Evolutionary conservation across 2,113 vertebrate genomes (phyloP), one percentile per base, ranked within the genome.

Genomic region (Ibidorhyncha struthersii): DNA sequence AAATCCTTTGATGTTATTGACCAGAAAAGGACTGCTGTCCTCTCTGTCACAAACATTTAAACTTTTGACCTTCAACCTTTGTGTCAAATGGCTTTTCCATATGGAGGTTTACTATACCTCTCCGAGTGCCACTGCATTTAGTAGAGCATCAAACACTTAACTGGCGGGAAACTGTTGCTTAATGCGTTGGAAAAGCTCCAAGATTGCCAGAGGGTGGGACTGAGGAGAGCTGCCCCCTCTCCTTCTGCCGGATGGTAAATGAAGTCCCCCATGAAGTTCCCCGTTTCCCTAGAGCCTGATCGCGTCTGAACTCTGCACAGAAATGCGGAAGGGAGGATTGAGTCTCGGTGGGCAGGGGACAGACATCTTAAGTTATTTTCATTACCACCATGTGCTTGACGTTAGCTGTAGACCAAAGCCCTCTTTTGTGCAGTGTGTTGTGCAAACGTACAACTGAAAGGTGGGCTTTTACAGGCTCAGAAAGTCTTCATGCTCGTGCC

Each of bases 21-120:
- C 93, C 89, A 97, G 94, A 97, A 96, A 96, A 93, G 71, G 94
- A 66, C 86, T 90, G 82, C 95, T 97, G 97, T 97, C 80, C 16
- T 97, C 93, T 97, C 95, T 97, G 96, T 98, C 97, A 93, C 11
- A 52, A 97, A 94, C 97, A 97, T 98, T 98, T 98, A 97, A 98
- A 98, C 98, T 98, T 98, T 96, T 97, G 98, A 98, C 98, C 98
- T 98, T 88, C 96, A 97, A 96, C 96, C 98, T 98, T 97, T 94
- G 91, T 97, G 96, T 98, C 95, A 96, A 96, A 97, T 32, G 81
- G 80, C 89, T 97, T 98, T 97, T 97, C 95, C 95, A 94, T 95
- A 95, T 94, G 97, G 95, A 93, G 59, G n/a, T 38, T 92, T 95
- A 82, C 94, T 92, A 80, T 94, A 96, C 70, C 61, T 92, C 92